Evolutionary conservation across 1,140 invertebrate genomes (phyloP).

Genomic region (Rhizoglyphus robini): DNA sequence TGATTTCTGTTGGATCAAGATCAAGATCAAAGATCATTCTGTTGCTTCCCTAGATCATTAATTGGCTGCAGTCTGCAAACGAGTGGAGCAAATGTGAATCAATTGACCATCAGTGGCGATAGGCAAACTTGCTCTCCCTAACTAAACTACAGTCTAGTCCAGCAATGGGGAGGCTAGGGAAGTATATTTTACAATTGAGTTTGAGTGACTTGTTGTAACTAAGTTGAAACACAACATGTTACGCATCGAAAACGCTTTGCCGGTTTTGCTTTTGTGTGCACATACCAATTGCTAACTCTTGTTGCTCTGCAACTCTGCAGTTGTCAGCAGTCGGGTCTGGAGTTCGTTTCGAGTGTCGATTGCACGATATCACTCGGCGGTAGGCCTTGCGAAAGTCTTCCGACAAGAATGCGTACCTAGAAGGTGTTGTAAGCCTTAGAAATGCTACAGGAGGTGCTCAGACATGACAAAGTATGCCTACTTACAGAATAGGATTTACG

Average conservation of each 20-base stretch:
- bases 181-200: background rate
- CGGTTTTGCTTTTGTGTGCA: slow-evolving; percentile 22
- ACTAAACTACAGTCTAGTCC: too few relatives aligned
- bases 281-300: slow-evolving; percentile 32
- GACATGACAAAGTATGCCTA: too few relatives aligned
- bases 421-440: too few relatives aligned
- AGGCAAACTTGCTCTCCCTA: too few relatives aligned
- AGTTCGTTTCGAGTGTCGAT: background rate
- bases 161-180: too few relatives aligned
- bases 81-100: too few relatives aligned
- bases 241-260: slow-evolving; percentile 15
- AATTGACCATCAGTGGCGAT: too few relatives aligned
- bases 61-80: too few relatives aligned
- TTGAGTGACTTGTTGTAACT: background rate
- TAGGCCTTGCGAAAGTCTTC: slow-evolving; percentile 75
- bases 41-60: too few relatives aligned
- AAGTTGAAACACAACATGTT: background rate
- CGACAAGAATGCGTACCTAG: slow-evolving; percentile 67
- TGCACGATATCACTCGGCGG: slow-evolving; percentile 42
- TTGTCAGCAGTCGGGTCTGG: background rate
- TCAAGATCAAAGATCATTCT: too few relatives aligned
- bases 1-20: too few relatives aligned
- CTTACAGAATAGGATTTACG: slow-evolving; percentile 72
- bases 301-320: background rate
- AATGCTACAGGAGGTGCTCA: too few relatives aligned